Conservation (phyloP, 2,113 vertebrate genomes). For the Aegithalos caudatus region DNA sequence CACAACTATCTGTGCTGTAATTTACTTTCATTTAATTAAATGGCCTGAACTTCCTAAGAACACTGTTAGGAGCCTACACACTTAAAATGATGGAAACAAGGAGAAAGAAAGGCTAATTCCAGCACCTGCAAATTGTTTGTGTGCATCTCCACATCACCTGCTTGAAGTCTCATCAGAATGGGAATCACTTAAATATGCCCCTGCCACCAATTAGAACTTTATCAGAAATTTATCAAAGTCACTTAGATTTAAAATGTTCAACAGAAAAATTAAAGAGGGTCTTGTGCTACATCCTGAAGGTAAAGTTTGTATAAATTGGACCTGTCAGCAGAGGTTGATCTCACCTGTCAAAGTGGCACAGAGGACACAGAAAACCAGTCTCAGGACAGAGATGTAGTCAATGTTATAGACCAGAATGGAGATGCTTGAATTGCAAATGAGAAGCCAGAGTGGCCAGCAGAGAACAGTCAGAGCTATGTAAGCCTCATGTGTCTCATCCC, state of each 20-base stretch:
- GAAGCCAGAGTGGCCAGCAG: background rate
- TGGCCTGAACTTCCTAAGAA: background rate
- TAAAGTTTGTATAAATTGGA: background rate
- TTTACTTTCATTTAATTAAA: constrained; percentile 7
- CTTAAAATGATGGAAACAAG: background rate
- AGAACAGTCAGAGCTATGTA: background rate
- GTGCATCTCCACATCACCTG: background rate
- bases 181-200: background rate
- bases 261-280: background rate
- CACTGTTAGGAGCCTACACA: background rate
- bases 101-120: background rate
- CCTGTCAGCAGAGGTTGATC: background rate
- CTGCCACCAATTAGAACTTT: background rate
- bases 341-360: background rate
- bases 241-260: background rate
- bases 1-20: background rate
- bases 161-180: background rate
- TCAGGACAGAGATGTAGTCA: background rate
- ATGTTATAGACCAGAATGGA: background rate
- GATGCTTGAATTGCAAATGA: constrained; percentile 1
- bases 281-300: background rate
- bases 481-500: background rate
- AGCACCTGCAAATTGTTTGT: background rate
- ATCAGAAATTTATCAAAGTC: background rate
- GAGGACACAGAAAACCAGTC: background rate